Conservation (phyloP, 2,888 invertebrate species). For the Nomada hirtipes region DNA sequence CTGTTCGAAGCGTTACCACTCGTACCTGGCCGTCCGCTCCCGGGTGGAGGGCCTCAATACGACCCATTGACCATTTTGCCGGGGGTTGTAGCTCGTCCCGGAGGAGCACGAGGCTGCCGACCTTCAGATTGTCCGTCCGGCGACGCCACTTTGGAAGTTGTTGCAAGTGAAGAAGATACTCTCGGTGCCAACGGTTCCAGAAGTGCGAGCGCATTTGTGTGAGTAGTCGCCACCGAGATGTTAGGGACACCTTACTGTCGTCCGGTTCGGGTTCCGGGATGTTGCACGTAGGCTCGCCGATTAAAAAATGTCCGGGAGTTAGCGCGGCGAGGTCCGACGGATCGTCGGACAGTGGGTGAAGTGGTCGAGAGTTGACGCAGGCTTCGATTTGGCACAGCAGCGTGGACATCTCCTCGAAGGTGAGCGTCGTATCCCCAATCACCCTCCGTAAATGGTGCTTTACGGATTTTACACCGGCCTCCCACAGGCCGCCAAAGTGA, state of each 20-base stretch:
- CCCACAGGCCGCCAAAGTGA: not conserved
- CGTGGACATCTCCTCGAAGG: not conserved
- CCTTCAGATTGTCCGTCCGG: not conserved
- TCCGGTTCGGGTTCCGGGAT: too few relatives aligned
- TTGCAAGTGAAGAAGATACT: too few relatives aligned
- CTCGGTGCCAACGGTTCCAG: too few relatives aligned
- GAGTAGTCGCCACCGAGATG: too few relatives aligned
- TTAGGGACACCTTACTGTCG: too few relatives aligned
- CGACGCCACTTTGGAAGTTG: too few relatives aligned
- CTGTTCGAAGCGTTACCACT: not conserved
- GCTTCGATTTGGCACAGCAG: constrained; percentile 2
- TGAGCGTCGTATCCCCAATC: not conserved
- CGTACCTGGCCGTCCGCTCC: not conserved
- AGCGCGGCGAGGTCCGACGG: not conserved
- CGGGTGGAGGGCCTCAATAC: not conserved
- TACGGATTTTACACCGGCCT: not conserved
- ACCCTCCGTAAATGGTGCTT: not conserved
- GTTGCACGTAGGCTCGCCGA: not conserved
- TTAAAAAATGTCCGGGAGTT: constrained; percentile 18
- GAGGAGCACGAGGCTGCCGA: not conserved
- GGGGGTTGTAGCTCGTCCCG: not conserved
- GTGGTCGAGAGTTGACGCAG: constrained; percentile 12
- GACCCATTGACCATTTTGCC: not conserved
- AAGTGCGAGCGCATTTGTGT: too few relatives aligned
- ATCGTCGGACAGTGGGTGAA: not conserved